Percentiles rank a stretch among this genome's conserved stretches.
Evolutionary conservation across 2,113 vertebrate species (phyloP).

Genomic region (Boulengeromyrus knoepffleri): DNA sequence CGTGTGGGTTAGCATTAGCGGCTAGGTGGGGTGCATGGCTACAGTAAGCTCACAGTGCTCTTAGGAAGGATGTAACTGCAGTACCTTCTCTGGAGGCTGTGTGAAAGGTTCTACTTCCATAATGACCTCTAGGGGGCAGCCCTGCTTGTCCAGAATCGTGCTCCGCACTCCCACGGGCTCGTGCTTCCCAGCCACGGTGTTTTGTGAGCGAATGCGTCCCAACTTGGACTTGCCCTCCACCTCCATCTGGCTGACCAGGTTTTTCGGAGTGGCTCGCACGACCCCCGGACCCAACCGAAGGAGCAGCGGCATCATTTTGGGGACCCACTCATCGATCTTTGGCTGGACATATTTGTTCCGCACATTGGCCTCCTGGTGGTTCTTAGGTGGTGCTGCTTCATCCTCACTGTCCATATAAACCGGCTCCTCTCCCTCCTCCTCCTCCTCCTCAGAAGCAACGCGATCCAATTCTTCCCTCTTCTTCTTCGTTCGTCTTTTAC

Average conservation of each 20-base stretch:
- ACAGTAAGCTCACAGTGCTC: neutral
- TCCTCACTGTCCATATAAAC: slow-evolving; percentile 43
- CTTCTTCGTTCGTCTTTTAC: neutral
- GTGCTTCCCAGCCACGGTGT: rapidly evolving
- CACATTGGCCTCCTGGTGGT: neutral
- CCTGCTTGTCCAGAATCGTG: slow-evolving; percentile 38
- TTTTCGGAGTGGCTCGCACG: slow-evolving; percentile 3
- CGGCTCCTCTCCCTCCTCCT: slow-evolving; percentile 20
- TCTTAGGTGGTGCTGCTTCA: slow-evolving; percentile 21
- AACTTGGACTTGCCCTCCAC: slow-evolving; percentile 2
- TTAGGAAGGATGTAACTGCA: neutral
- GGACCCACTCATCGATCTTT: slow-evolving; percentile 67
- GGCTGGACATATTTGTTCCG: slow-evolving; percentile 34
- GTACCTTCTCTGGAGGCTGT: slow-evolving; percentile 21
- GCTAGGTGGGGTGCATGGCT: neutral
- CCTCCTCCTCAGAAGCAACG: neutral
- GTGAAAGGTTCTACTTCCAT: slow-evolving; percentile 20
- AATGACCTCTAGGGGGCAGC: slow-evolving; percentile 25
- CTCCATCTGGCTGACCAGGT: neutral
- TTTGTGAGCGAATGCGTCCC: neutral
- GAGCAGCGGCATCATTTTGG: slow-evolving; percentile 28
- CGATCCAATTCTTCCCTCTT: neutral
- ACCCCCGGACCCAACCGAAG: neutral
- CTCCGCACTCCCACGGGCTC: neutral
- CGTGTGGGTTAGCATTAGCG: neutral